Evolutionary conservation across 1,140 invertebrate species (phyloP), one percentile per base, ranked within the genome.

Genomic region (Diachasmimorpha longicaudata): DNA sequence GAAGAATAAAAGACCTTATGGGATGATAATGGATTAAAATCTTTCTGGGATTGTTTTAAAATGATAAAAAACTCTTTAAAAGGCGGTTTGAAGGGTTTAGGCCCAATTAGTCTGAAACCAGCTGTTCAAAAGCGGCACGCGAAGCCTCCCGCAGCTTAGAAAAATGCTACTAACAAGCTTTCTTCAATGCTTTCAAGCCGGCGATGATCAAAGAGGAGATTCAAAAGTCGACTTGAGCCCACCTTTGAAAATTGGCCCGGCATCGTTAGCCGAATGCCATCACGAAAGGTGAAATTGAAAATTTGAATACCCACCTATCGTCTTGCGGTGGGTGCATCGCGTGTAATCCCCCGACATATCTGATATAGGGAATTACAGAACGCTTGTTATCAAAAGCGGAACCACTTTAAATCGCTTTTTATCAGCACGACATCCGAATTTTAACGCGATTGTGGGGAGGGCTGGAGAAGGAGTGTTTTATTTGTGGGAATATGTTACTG

Each of bases 221-320:
- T 46, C 46, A 37, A 52, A 55, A 69, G 36, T 48, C 31, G 25
- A 44, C 6, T 70, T 44, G 67, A 58, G 21, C 68, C 55, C 31
- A 70, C 36, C 14, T 36, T 44, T 67, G 74, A 75, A 75, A 70
- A 70, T 70, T 70, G 67, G 70, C 46, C 58, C 9, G 37, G 37
- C 63, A 19, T 68, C 44, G 21, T 77, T 55, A 69, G n/a, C 46
- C 55, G 66, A 67, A 52, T 75, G 19, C 46, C 42, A 69, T 44
- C 66, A 75, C 44, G 66, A 36, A 69, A 68, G 63, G 23, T 75
- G 69, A 78, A 75, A 78, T 78, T 78, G 77, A 78, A 78, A 78
- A 78, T 78, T 78, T 78, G 73, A 78, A 78, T 75, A 75, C 55
- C 72, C 72, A 72, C 66, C 48, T 58, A 58, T 52, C 37, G 44